Evolutionary conservation across 2,113 vertebrate genomes (phyloP).

Genomic region (Bubo scandiacus): DNA sequence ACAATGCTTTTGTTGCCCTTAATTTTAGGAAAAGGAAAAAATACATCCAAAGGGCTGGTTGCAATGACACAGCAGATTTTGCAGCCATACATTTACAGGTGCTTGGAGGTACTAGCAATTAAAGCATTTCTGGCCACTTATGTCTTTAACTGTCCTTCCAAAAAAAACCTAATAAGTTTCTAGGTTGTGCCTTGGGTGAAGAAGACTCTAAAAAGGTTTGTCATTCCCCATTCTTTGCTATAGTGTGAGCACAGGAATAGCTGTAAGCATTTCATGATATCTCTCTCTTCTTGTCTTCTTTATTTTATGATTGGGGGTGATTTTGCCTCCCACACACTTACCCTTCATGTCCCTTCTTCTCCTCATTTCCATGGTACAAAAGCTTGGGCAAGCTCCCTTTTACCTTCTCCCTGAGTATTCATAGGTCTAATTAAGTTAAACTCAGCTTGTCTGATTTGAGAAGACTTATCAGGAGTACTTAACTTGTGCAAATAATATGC

Average conservation of each 20-base stretch:
- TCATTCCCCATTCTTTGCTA: not conserved
- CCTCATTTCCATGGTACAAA: slow-evolving; percentile 28
- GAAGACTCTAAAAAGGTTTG: not conserved
- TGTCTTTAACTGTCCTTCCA: not conserved
- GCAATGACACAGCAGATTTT: slow-evolving; percentile 16
- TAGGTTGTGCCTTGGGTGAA: not conserved
- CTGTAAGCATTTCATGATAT: slow-evolving; percentile 3
- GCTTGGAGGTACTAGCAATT: not conserved
- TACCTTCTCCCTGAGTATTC: slow-evolving; percentile 54
- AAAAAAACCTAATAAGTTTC: not conserved
- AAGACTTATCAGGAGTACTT: slow-evolving; percentile 72
- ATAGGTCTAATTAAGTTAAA: slow-evolving; percentile 72
- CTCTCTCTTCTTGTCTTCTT: slow-evolving; percentile 12
- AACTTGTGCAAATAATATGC: slow-evolving; percentile 70
- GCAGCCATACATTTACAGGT: not conserved
- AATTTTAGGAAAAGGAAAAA: not conserved
- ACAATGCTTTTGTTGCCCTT: not conserved
- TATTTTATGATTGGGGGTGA: not conserved
- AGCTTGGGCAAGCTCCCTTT: slow-evolving; percentile 14
- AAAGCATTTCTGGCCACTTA: not conserved
- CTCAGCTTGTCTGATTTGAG: slow-evolving; percentile 67
- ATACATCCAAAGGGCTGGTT: not conserved
- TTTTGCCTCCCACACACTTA: not conserved
- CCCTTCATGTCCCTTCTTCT: not conserved
- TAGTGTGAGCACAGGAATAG: not conserved